phyloP scores from a whole-genome alignment of 2,888 invertebrate species.

The Pheosia tremula region DNA sequence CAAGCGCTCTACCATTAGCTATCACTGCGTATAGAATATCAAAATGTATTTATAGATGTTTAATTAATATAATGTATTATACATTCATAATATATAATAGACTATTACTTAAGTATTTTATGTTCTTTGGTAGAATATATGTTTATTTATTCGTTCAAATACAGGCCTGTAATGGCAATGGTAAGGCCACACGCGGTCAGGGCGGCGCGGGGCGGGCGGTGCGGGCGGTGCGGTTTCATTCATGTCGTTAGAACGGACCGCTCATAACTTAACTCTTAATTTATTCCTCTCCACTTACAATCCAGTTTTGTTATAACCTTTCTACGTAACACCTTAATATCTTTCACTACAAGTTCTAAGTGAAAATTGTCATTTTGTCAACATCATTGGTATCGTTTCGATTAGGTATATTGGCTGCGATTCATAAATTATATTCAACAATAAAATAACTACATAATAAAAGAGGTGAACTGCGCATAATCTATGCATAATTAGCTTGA shows the following conservation, averaged over 20 bases:
- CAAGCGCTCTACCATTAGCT: too few species aligned
- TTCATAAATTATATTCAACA: too few species aligned
- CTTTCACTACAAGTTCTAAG: conserved; percentile 47
- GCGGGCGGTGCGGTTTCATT: conserved; percentile 74
- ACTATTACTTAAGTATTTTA: too few species aligned
- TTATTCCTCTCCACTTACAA: conserved; percentile 73
- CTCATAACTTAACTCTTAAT: conserved; percentile 84
- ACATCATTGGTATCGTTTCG: not conserved
- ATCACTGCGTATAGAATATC: too few species aligned
- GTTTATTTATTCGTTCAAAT: conserved; percentile 36
- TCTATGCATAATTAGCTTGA: too few species aligned
- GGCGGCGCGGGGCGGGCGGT: conserved; percentile 47
- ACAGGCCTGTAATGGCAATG: conserved; percentile 64
- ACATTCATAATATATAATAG: too few species aligned
- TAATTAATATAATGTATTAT: not conserved
- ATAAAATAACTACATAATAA: too few species aligned
- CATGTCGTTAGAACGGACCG: conserved; percentile 83
- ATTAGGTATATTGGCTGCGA: too few species aligned
- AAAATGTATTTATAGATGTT: conserved; percentile 8
- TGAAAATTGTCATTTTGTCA: not conserved
- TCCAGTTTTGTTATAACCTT: conserved; percentile 67
- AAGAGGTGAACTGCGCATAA: too few species aligned
- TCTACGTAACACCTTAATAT: conserved; percentile 62
- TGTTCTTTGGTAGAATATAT: too few species aligned
- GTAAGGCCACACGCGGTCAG: conserved; percentile 78